Conservation (phyloP, 1,140 invertebrate species). For the Hormaphis cornu region DNA sequence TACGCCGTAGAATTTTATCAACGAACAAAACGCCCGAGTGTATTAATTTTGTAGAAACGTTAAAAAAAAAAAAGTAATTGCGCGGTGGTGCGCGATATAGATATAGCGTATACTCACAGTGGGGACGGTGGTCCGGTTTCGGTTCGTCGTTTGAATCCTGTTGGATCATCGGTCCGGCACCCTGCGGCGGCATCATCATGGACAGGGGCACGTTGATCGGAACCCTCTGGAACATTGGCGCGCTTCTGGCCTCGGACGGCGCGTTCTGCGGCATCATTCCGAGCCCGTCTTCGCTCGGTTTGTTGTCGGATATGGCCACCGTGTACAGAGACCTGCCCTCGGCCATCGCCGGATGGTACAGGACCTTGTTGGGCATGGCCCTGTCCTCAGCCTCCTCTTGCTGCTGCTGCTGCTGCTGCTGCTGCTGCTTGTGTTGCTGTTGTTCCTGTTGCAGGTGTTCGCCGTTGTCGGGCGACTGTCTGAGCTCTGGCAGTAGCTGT, state of each 20-base stretch:
- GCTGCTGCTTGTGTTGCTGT: conserved; percentile 20
- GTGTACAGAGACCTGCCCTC: conserved; percentile 33
- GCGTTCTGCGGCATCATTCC: neutral
- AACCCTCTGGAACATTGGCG: conserved; percentile 34
- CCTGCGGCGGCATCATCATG: neutral
- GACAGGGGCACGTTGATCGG: conserved; percentile 33
- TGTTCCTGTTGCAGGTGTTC: neutral
- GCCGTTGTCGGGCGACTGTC: neutral
- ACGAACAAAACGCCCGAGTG: no score
- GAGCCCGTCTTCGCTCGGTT: neutral
- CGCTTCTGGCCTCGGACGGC: conserved; percentile 28
- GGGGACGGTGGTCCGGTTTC: conserved; percentile 35
- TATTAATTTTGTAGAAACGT: no score
- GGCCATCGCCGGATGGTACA: conserved; percentile 33
- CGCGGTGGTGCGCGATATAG: no score
- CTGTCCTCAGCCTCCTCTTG: conserved; percentile 4
- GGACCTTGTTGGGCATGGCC: conserved; percentile 25
- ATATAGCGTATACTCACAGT: conserved; percentile 37
- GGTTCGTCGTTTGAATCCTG: conserved; percentile 24
- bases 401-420: neutral
- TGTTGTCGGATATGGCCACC: conserved; percentile 26
- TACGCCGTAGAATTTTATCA: no score
- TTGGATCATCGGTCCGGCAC: neutral
- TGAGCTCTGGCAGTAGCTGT: conserved; percentile 20
- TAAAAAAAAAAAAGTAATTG: neutral